A percentile compares a stretch with the other conserved stretches of the same genome.
These are phyloP conservation scores for Pelmatolapia mariae DNA, from an alignment of 2,113 vertebrate genomes.

Conservation along the genomic window DNA sequence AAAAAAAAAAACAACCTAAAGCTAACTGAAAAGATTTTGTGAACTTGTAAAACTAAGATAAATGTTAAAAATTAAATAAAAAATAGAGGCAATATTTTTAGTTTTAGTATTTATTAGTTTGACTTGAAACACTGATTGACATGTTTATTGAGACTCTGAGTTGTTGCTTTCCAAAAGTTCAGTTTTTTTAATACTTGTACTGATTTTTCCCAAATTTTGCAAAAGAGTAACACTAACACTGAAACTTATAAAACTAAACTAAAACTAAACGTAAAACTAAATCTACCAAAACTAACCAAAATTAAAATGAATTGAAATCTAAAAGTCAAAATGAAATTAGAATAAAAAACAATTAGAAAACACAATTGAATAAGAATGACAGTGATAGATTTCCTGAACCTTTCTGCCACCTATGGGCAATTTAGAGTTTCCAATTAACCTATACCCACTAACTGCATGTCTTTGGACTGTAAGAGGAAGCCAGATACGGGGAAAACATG, in stretches of 20 bases:
- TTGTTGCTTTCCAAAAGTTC: neutral
- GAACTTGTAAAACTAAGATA: neutral
- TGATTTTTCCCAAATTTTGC: neutral
- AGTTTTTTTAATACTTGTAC: neutral
- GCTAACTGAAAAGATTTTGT: neutral
- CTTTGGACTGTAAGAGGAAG: neutral
- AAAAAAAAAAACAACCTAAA: rapidly evolving
- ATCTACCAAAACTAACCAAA: neutral
- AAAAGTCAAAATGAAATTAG: neutral
- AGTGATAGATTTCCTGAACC: neutral
- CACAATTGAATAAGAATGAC: neutral
- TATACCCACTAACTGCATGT: neutral
- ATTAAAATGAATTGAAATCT: neutral
- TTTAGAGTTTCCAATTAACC: neutral
- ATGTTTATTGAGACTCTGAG: neutral
- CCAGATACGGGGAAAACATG: neutral
- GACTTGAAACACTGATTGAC: neutral
- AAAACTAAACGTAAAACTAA: neutral
- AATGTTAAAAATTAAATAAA: neutral
- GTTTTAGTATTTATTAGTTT: neutral
- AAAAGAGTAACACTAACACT: neutral
- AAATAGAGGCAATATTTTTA: neutral
- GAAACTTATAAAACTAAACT: neutral
- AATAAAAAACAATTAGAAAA: neutral
- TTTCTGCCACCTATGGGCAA: neutral